Conservation (phyloP, 1,140 invertebrate genomes). For the Ruditapes philippinarum region DNA sequence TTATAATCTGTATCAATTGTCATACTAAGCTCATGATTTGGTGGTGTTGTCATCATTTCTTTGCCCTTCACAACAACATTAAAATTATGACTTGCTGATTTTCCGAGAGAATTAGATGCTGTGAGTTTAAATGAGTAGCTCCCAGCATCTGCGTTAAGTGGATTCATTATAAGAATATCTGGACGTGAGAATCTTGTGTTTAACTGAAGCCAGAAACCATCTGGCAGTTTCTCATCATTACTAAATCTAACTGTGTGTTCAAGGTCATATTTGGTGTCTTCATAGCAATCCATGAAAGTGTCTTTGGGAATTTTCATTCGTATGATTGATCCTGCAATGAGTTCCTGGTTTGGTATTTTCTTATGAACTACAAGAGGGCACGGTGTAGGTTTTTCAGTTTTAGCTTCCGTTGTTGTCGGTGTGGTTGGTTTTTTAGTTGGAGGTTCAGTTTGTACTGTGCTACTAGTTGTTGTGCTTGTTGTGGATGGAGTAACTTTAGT, state of each 20-base stretch:
- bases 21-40: conserved; percentile 91
- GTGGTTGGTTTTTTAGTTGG: not conserved
- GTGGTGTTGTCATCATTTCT: conserved; percentile 8
- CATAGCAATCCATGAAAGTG: conserved; percentile 96
- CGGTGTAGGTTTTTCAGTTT: conserved; percentile 40
- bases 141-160: conserved; percentile 90
- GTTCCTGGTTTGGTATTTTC: conserved; percentile 53
- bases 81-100: conserved; percentile 53
- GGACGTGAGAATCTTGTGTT: conserved; percentile 71
- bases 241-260: conserved; percentile 92
- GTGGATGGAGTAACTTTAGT: conserved; percentile 54
- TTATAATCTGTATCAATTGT: conserved; percentile 92
- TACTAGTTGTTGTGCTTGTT: conserved; percentile 46
- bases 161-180: conserved; percentile 89
- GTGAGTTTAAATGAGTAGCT: conserved; percentile 72
- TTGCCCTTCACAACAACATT: conserved; percentile 67
- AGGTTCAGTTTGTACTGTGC: conserved; percentile 20
- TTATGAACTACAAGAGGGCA: conserved; percentile 67
- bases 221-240: conserved; percentile 81
- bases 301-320: conserved; percentile 92
- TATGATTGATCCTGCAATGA: conserved; percentile 94
- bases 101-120: conserved; percentile 59
- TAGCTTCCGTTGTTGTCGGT: not conserved
- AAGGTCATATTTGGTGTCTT: conserved; percentile 92
- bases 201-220: conserved; percentile 74